A percentile compares a stretch with the other conserved stretches of the same genome.
phyloP scores from a whole-genome alignment of 2,888 invertebrate genomes.

The Heterodera filipjevi region DNA sequence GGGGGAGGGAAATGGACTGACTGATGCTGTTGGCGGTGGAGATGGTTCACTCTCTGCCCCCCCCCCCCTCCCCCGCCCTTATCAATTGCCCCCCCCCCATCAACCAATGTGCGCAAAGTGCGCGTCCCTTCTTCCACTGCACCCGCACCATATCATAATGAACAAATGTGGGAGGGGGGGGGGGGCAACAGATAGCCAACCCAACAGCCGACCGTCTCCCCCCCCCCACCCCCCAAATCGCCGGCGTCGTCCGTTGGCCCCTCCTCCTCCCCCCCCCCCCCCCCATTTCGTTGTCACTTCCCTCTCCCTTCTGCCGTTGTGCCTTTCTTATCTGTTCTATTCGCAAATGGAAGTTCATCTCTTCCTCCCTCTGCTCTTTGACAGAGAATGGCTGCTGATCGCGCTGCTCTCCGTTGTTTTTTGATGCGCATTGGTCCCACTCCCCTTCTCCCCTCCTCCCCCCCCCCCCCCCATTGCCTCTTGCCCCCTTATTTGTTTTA shows the following conservation, averaged over 20 bases:
- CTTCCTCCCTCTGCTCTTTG: background rate
- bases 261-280: background rate
- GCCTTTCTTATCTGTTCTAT: background rate
- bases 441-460: too few relatives aligned
- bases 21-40: background rate
- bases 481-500: too few relatives aligned
- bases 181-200: background rate
- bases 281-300: background rate
- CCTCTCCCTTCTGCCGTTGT: background rate
- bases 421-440: background rate
- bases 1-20: background rate
- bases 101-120: slow-evolving; percentile 15
- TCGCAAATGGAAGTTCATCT: background rate
- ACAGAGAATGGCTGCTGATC: background rate
- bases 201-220: background rate
- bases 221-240: background rate
- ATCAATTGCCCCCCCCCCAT: background rate
- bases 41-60: background rate
- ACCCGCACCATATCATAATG: background rate
- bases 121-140: background rate
- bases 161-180: background rate
- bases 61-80: background rate
- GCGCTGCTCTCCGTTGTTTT: too few relatives aligned
- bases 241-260: background rate
- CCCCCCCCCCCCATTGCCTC: too few relatives aligned